Conservation (phyloP, 2,113 vertebrate species). For the Trinectes maculatus region DNA sequence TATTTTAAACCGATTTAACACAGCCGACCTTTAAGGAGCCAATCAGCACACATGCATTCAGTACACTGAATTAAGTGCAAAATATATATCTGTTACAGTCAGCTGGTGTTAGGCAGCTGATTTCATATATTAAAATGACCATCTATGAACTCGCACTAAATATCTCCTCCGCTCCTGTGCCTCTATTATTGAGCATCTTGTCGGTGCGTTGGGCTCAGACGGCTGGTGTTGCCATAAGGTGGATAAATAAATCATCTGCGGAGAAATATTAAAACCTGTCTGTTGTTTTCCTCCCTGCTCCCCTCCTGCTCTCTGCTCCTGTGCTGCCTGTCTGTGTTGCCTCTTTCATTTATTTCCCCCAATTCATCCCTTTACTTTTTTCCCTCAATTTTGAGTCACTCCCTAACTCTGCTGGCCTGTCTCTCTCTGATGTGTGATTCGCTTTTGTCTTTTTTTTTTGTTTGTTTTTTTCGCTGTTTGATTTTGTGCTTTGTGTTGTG, state of each 20-base stretch:
- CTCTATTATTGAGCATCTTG: constrained; percentile 48
- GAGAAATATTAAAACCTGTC: constrained; percentile 75
- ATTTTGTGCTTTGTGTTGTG: neutral
- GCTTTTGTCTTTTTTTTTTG: neutral
- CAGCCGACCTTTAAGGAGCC: neutral
- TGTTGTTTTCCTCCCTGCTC: constrained; percentile 37
- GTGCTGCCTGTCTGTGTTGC: neutral
- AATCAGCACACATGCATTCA: neutral
- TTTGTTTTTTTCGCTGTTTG: neutral
- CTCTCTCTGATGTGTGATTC: constrained; percentile 42
- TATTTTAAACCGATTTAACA: neutral
- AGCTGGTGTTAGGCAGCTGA: neutral
- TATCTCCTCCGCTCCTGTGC: constrained; percentile 12
- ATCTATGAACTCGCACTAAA: constrained; percentile 27
- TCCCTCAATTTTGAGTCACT: constrained; percentile 6
- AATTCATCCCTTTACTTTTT: constrained; percentile 26
- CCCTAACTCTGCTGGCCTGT: constrained; percentile 4
- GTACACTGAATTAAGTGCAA: neutral
- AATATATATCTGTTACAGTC: neutral
- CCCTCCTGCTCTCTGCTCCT: constrained; percentile 14
- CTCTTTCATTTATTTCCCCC: constrained; percentile 22
- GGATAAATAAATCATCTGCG: constrained; percentile 77
- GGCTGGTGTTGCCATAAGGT: constrained; percentile 70
- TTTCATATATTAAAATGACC: constrained; percentile 10
- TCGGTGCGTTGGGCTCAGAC: constrained; percentile 53